Evolutionary conservation across 2,888 invertebrate species (phyloP).

Genomic region (Dasypogon diadema): DNA sequence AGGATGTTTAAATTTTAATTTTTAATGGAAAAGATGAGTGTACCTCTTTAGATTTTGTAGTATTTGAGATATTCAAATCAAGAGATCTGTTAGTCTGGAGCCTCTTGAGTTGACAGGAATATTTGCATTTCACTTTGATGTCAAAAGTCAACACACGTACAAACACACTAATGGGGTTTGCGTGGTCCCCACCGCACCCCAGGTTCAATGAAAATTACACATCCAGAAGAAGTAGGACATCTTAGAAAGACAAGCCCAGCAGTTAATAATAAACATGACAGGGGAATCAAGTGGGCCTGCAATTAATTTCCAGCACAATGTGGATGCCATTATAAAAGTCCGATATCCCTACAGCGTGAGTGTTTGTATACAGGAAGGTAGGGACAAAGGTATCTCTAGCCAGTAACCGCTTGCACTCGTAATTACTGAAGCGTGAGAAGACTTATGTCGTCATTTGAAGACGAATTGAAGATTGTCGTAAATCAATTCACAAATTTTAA

Average conservation of each 20-base stretch:
- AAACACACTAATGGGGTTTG: constrained; percentile 24
- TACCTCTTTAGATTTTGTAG: constrained; percentile 16
- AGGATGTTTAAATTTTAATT: constrained; percentile 48
- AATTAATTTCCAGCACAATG: constrained; percentile 55
- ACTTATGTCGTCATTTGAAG: background rate
- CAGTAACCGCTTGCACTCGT: constrained; percentile 28
- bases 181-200: constrained; percentile 4
- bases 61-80: constrained; percentile 19
- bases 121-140: constrained; percentile 58
- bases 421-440: constrained; percentile 1
- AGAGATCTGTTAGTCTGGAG: constrained; percentile 15
- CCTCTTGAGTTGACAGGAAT: constrained; percentile 45
- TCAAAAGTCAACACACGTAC: constrained; percentile 52
- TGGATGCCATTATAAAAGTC: constrained; percentile 54
- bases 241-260: constrained; percentile 37
- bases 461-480: background rate
- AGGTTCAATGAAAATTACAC: background rate
- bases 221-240: constrained; percentile 5
- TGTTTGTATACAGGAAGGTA: constrained; percentile 33
- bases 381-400: constrained; percentile 11
- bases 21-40: constrained; percentile 35
- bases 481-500: constrained; percentile 40
- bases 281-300: constrained; percentile 49
- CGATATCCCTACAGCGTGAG: constrained; percentile 47
- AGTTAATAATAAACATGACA: background rate